phyloP scores from a whole-genome alignment of 2,797 vertebrate species.

The Rhinophrynus dorsalis region DNA sequence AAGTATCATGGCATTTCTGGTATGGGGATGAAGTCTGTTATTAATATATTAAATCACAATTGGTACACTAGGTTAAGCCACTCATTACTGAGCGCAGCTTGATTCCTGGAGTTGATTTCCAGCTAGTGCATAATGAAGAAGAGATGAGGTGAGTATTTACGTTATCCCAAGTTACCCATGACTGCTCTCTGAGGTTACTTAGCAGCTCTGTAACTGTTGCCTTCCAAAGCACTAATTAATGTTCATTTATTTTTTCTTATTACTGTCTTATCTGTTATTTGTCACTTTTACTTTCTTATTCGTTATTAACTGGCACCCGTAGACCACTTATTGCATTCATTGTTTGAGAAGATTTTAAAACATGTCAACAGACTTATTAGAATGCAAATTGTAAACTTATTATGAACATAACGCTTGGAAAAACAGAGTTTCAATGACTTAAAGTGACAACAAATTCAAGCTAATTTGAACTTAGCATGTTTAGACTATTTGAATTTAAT shows the following conservation, averaged over 20 bases:
- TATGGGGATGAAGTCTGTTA: background rate
- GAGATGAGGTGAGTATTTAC: background rate
- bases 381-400: conserved; percentile 17
- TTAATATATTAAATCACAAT: background rate
- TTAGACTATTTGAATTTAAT: background rate
- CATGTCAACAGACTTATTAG: conserved; percentile 13
- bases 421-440: background rate
- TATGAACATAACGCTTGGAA: background rate
- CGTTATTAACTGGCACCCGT: conserved; percentile 6
- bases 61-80: background rate
- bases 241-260: background rate
- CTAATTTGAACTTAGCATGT: background rate
- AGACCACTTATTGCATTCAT: conserved; percentile 1
- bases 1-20: background rate
- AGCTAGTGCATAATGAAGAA: background rate
- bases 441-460: background rate
- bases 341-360: background rate
- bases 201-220: background rate
- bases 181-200: conserved; percentile 2
- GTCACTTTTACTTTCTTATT: conserved; percentile 24
- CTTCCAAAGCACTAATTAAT: conserved; percentile 18
- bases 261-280: background rate
- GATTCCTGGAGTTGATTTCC: background rate
- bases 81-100: background rate
- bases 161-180: background rate